Conservation (phyloP, 2,888 invertebrate species). For the Bibio marci region DNA sequence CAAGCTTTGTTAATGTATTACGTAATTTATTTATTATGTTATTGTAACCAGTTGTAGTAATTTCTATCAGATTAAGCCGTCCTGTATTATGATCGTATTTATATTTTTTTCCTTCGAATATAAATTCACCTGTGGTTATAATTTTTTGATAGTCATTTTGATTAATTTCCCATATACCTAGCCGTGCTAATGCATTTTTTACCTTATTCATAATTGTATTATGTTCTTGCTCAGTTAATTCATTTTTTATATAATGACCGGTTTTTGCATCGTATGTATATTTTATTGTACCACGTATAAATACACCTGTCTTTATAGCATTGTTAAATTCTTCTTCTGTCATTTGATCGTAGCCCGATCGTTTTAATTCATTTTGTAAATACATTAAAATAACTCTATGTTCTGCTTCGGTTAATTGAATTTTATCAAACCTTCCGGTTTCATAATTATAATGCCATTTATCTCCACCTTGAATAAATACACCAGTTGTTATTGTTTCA, state of each 20-base stretch:
- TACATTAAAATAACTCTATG: no score
- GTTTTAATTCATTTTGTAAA: no score
- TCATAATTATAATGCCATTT: not conserved
- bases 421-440: not conserved
- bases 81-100: not conserved
- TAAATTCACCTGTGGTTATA: no score
- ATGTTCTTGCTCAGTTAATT: conserved; percentile 1
- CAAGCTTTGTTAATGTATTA: not conserved
- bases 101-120: not conserved
- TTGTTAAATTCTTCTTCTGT: not conserved
- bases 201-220: not conserved
- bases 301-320: conserved; percentile 1
- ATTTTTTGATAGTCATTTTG: no score
- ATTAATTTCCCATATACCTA: no score
- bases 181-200: not conserved
- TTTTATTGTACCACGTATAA: not conserved
- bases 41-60: not conserved
- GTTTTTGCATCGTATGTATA: not conserved
- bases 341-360: not conserved
- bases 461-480: not conserved
- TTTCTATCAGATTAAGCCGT: not conserved
- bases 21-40: not conserved
- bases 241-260: not conserved
- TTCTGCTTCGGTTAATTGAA: not conserved
- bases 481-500: not conserved